Evolutionary conservation across 2,113 vertebrate species (phyloP).

Genomic region (Eptesicus fuscus): DNA sequence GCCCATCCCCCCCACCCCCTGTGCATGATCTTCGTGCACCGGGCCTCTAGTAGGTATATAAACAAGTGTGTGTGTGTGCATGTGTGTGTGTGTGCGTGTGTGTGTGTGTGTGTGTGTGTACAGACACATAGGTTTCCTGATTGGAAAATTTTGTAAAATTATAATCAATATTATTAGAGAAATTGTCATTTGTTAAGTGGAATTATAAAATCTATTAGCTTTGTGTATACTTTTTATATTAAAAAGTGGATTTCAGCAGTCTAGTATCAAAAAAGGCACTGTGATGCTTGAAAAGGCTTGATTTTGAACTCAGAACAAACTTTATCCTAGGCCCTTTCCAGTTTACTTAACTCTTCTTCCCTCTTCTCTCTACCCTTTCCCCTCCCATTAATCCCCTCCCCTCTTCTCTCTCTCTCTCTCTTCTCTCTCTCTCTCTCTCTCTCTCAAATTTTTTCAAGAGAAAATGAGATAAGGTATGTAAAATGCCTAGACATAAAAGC

Average conservation of each 20-base stretch:
- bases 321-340: not conserved
- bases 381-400: not conserved
- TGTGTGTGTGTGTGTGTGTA: not conserved
- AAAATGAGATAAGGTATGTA: not conserved
- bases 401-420: not conserved
- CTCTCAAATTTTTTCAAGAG: not conserved
- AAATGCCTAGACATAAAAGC: not conserved
- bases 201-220: not conserved
- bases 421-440: too few relatives aligned
- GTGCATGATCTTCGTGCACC: too few relatives aligned
- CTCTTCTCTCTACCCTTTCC: not conserved
- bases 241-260: not conserved
- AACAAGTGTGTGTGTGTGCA: not conserved
- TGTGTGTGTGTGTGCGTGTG: not conserved
- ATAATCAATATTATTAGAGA: not conserved
- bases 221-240: not conserved
- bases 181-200: not conserved
- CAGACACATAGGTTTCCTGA: not conserved
- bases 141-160: not conserved
- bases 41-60: not conserved
- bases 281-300: not conserved
- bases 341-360: not conserved
- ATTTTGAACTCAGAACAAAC: not conserved
- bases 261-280: not conserved
- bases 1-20: too few relatives aligned